phyloP scores from a whole-genome alignment of 2,888 invertebrate species.

The Chymomyza fuscimana region DNA sequence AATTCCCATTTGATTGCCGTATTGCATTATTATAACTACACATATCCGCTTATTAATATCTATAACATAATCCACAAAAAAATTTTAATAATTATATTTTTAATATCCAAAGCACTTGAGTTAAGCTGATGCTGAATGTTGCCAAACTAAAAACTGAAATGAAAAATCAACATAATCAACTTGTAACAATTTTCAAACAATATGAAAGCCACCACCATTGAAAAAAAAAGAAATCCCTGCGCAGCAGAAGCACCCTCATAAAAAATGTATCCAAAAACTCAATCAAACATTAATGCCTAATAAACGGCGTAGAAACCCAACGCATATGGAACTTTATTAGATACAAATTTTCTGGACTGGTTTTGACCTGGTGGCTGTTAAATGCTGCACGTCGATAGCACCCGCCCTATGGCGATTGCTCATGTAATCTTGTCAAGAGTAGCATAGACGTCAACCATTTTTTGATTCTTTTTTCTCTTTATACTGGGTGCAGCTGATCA shows the following conservation, averaged over 20 bases:
- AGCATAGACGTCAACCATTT: conserved; percentile 75
- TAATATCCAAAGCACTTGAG: conserved; percentile 27
- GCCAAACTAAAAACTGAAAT: conserved; percentile 28
- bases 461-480: conserved; percentile 37
- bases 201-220: conserved; percentile 46
- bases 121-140: conserved; percentile 16
- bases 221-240: neutral
- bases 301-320: conserved; percentile 43
- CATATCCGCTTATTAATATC: neutral
- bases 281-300: conserved; percentile 68
- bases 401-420: conserved; percentile 43
- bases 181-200: conserved; percentile 50
- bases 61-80: neutral
- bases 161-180: conserved; percentile 51
- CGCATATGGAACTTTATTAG: conserved; percentile 72
- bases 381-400: conserved; percentile 10
- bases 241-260: conserved; percentile 50
- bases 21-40: neutral
- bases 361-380: conserved; percentile 27
- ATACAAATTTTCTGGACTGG: conserved; percentile 63
- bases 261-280: conserved; percentile 36
- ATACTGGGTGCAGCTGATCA: conserved; percentile 26
- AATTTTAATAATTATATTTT: conserved; percentile 41
- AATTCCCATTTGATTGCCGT: neutral
- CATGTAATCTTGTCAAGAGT: conserved; percentile 40